A percentile compares a stretch with the other conserved stretches of the same genome.
These are phyloP conservation scores for Nyctalus aviator DNA, from an alignment of 2,797 vertebrate species.

Conservation along the genomic window DNA sequence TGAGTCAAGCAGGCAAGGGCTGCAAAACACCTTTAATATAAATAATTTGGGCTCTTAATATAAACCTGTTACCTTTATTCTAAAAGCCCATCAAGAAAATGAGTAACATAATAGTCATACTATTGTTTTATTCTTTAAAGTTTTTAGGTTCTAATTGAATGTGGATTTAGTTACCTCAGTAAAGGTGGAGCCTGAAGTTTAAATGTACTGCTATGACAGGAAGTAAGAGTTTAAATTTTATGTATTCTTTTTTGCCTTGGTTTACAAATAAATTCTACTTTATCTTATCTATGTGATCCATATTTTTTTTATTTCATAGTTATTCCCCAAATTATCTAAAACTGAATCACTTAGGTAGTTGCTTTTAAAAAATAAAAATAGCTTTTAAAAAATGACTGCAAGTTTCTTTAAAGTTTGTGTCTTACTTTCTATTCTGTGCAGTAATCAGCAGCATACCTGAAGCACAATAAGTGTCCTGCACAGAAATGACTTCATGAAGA, in stretches of 20 bases:
- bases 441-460: not conserved
- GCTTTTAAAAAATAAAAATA: slow-evolving; percentile 9
- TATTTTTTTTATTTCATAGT: not conserved
- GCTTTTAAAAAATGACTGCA: not conserved
- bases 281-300: not conserved
- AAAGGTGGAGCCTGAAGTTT: not conserved
- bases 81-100: slow-evolving; percentile 9
- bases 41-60: not conserved
- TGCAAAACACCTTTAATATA: not conserved
- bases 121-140: slow-evolving; percentile 13
- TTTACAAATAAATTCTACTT: not conserved
- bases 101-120: not conserved
- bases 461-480: not conserved
- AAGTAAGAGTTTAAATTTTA: slow-evolving; percentile 2
- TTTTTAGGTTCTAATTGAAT: slow-evolving; percentile 38
- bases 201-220: not conserved
- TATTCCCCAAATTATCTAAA: slow-evolving; percentile 17
- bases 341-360: not conserved
- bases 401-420: not conserved
- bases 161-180: slow-evolving; percentile 43
- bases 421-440: not conserved
- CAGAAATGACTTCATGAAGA: slow-evolving; percentile 9
- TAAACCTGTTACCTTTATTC: not conserved
- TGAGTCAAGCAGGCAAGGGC: no score
- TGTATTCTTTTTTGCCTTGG: slow-evolving; percentile 26